Base-by-base conservation (phyloP, 2,797 vertebrate genomes). In the Paratrypauchen microcephalus region DNA sequence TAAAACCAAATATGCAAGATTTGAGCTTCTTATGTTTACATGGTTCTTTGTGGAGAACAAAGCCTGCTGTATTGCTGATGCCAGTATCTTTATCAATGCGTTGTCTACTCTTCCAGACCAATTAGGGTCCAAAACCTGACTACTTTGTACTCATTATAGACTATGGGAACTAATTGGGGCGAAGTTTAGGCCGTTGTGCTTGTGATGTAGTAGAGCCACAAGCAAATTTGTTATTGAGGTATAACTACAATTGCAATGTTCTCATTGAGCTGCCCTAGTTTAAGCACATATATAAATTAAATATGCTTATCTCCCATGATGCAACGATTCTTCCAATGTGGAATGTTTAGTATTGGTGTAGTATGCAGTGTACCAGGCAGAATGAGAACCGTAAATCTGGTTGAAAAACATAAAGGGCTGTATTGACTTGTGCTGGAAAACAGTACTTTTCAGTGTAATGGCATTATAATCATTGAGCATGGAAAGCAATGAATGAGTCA, bases 401-500 rank as follows among this genome's bases (percentile, higher is more conserved):
- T 86, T 74, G 71, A 72, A 72, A 67, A 84, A 83, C 71, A 80
- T 71, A 82, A 63, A 68, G 58, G 69, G 1, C 23, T 80, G 76
- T 52, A 68, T 84, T 89, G 77, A 69, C 68, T 87, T 83, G 64
- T 83, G 74, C 80, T 83, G 82, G 78, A 57, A 86, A 88, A 89
- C 89, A 90, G 86, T 82, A 68, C 87, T 84, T 83, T 87, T 87
- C 84, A 87, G 79, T 88, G 89, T 91, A 88, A 91, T 86, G 74
- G 84, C 88, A 90, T 90, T 89, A 88, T 92, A 90, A 89, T 88
- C 85, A 90, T 86, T 79, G 78, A 90, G 89, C 88, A 89, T 90
- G 89, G 91, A 91, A 90, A 91, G 89, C 84, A 81, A 82, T 84
- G 91, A 71, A 83, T 92, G 90, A 93, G 77, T 93, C 92, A 92